Evolutionary conservation across 2,113 vertebrate species (phyloP), one percentile per base, ranked within the genome.

Genomic region (Onychostoma macrolepis): DNA sequence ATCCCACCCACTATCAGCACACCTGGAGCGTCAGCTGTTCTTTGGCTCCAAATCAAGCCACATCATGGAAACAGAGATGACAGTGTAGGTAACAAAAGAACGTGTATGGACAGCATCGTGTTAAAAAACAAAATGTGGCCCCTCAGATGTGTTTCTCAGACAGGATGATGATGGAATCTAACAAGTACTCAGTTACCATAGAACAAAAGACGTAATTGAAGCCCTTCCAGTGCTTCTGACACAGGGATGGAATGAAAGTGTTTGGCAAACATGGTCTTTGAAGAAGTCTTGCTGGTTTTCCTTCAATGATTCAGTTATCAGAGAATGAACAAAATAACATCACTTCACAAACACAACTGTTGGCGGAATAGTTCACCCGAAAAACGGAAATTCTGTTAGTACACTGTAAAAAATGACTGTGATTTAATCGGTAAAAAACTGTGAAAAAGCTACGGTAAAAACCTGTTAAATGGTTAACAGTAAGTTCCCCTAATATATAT

Each of bases 131-230:
- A 61, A 61, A 38, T 43, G 17, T 11, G 6, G 36, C 43, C 28
- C 3, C 33, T 33, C n/a, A n/a, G n/a, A n/a, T n/a, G n/a, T 84
- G 36, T 79, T 86, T 28, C 48, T 79, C 65, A 50, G 71, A 11
- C 19, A 6, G 38, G 75, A 87, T 36, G 86, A 83, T 85, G 85
- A 89, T 80, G 28, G 77, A 85, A 83, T 80, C 56, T 33, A 80
- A 85, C 84, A 87, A 80, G 65, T 38, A 43, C 56, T 89, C 87
- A 75, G 72, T 89, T 67, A 84, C 33, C 63, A 41, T 15, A 11
- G 19, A 79, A 33, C 48, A 67, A 43, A 78, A 89, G 33, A 80
- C n/a, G 24, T 81, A 82, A 84, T 74, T 90, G 78, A 65, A 85
- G 83, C 43, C 80, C 74, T 87, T 82, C 72, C 24, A 74, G 50